These are phyloP conservation scores for Condylura cristata DNA, from an alignment of 2,113 vertebrate species.

Conservation along the genomic window DNA sequence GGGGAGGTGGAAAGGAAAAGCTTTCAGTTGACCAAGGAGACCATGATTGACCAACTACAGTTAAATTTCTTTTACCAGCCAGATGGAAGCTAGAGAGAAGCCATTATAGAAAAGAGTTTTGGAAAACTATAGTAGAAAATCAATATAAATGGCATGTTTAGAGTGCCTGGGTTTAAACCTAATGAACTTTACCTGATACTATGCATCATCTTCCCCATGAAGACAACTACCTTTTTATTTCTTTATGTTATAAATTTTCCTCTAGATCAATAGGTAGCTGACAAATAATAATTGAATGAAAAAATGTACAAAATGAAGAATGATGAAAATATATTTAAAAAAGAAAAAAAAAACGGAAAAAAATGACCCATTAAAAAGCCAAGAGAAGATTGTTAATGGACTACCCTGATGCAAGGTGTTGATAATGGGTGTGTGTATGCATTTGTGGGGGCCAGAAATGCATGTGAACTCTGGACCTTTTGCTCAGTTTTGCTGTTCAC, in stretches of 20 bases:
- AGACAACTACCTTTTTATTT: background rate
- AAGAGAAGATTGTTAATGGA: background rate
- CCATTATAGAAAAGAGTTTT: background rate
- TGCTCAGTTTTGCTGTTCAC: background rate
- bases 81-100: background rate
- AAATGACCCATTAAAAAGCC: conserved; percentile 34
- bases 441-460: background rate
- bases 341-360: too few relatives aligned
- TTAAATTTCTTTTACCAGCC: background rate
- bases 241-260: background rate
- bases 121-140: conserved; percentile 21
- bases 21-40: conserved; percentile 23
- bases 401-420: background rate
- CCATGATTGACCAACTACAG: background rate
- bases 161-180: background rate
- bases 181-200: background rate
- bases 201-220: background rate
- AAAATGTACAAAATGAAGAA: too few relatives aligned
- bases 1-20: background rate
- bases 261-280: background rate
- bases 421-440: background rate
- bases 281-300: background rate
- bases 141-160: background rate
- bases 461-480: conserved; percentile 24
- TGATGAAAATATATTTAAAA: too few relatives aligned